phyloP scores from a whole-genome alignment of 1,140 invertebrate species.

The Ceratina japonica region DNA sequence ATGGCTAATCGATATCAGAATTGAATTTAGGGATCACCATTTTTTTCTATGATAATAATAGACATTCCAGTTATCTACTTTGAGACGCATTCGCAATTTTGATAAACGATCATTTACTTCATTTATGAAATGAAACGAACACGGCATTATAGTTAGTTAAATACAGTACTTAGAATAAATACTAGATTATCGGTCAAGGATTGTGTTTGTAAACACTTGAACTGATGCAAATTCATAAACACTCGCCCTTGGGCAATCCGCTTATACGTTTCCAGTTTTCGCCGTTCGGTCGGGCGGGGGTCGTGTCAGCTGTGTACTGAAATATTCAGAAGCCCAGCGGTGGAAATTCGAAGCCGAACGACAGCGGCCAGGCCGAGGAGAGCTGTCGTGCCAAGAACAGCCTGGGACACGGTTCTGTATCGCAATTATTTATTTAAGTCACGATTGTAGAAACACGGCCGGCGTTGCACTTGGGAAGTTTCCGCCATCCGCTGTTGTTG shows the following conservation, averaged over 20 bases:
- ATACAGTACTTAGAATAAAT: not conserved
- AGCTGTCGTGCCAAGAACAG: conserved; percentile 31
- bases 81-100: no score
- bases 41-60: no score
- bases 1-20: not conserved
- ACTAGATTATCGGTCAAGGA: not conserved
- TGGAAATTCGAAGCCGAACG: conserved; percentile 41
- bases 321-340: conserved; percentile 53
- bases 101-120: no score
- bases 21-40: no score
- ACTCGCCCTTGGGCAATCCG: no score
- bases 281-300: conserved; percentile 21
- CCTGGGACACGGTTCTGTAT: conserved; percentile 39
- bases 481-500: not conserved
- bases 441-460: conserved; percentile 32
- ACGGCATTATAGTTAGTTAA: no score
- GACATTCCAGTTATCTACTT: no score
- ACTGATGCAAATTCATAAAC: conserved; percentile 5
- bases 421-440: conserved; percentile 59
- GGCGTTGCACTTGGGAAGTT: not conserved
- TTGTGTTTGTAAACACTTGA: not conserved
- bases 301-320: conserved; percentile 50
- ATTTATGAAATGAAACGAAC: no score
- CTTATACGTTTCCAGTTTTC: conserved; percentile 1
- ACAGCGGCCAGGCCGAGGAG: conserved; percentile 30